These are phyloP conservation scores for Alviniconcha strummeri DNA, from an alignment of 2,888 invertebrate genomes.

Conservation along the genomic window DNA sequence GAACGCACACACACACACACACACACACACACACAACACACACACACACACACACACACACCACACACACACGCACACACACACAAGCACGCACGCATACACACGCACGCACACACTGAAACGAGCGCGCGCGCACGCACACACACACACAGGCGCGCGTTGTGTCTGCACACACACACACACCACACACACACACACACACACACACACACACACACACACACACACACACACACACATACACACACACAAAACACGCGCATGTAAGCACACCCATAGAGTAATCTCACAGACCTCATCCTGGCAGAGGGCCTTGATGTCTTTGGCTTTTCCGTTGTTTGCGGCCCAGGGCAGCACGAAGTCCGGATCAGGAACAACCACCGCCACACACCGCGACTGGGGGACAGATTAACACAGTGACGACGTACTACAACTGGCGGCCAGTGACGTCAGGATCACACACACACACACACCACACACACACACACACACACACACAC, in stretches of 20 bases:
- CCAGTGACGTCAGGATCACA: background rate
- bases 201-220: background rate
- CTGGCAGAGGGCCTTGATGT: constrained; percentile 89
- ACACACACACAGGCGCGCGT: background rate
- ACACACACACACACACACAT: constrained; percentile 7
- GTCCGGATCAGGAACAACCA: constrained; percentile 96
- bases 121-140: background rate
- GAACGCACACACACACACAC: background rate
- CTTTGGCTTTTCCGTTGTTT: constrained; percentile 89
- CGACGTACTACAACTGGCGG: background rate
- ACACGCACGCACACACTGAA: background rate
- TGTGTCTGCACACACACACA: background rate
- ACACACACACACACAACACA: background rate
- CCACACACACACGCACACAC: background rate
- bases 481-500: background rate
- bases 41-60: background rate
- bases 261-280: background rate
- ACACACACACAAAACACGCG: background rate
- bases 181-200: background rate
- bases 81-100: background rate
- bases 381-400: constrained; percentile 88
- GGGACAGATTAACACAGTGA: background rate
- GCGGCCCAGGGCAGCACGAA: constrained; percentile 79
- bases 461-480: constrained; percentile 2
- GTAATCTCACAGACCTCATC: constrained; percentile 77